phyloP scores from a whole-genome alignment of 1,140 invertebrate species.

The Tetramorium parvispinum region DNA sequence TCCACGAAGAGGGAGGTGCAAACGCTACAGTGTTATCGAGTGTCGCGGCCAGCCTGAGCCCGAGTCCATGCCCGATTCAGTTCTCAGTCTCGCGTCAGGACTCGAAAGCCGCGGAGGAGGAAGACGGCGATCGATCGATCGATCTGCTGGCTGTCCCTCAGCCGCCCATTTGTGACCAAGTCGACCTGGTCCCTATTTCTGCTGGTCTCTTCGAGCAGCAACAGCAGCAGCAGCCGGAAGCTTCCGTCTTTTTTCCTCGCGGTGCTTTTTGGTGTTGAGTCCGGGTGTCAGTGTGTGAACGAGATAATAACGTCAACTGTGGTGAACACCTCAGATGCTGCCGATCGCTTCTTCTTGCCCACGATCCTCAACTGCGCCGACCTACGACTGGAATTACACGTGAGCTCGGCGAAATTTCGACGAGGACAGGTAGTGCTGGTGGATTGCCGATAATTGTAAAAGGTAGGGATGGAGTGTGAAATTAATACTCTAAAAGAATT shows the following conservation, averaged over 20 bases:
- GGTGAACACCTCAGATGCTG: slow-evolving; percentile 38
- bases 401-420: neutral
- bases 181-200: neutral
- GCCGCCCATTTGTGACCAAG: neutral
- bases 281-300: slow-evolving; percentile 34
- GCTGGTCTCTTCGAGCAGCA: neutral
- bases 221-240: too few species aligned
- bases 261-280: slow-evolving; percentile 25
- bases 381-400: slow-evolving; percentile 29
- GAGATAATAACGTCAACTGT: neutral
- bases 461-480: slow-evolving; percentile 2
- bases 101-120: slow-evolving; percentile 77
- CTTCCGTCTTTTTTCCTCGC: neutral
- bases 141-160: neutral
- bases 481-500: neutral
- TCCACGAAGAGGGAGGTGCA: slow-evolving; percentile 31
- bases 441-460: neutral
- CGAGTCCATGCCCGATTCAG: slow-evolving; percentile 61
- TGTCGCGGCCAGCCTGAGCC: slow-evolving; percentile 7
- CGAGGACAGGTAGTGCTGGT: neutral
- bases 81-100: slow-evolving; percentile 79
- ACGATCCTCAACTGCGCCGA: neutral
- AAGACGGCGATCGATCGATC: slow-evolving; percentile 13
- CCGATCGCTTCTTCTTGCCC: neutral
- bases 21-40: slow-evolving; percentile 46